phyloP scores from a whole-genome alignment of 2,888 invertebrate genomes.

The Tetragonisca angustula region DNA sequence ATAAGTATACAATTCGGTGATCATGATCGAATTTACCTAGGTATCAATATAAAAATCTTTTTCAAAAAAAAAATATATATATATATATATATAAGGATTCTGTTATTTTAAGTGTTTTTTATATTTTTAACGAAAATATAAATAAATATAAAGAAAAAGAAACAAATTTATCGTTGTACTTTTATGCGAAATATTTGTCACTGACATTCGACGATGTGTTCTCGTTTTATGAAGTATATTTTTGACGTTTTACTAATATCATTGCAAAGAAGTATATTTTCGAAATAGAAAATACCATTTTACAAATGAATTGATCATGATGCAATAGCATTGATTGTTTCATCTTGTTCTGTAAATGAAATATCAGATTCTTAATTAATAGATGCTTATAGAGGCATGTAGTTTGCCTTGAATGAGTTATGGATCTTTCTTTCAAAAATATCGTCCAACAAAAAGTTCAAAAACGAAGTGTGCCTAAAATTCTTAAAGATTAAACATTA shows the following conservation, averaged over 20 bases:
- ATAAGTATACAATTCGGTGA: background rate
- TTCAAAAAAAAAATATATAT: too few species aligned
- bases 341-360: slow-evolving; percentile 61
- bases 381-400: slow-evolving; percentile 45
- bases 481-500: background rate
- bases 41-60: background rate
- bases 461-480: background rate
- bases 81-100: background rate
- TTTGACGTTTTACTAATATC: background rate
- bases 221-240: background rate
- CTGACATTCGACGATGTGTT: background rate
- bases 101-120: background rate
- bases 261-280: background rate
- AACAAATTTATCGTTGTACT: background rate
- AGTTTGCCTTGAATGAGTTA: slow-evolving; percentile 61
- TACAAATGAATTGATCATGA: slow-evolving; percentile 48
- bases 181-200: background rate
- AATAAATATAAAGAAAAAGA: background rate
- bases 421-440: slow-evolving; percentile 54
- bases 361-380: slow-evolving; percentile 60
- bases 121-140: background rate
- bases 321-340: slow-evolving; percentile 65
- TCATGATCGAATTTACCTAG: background rate
- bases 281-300: slow-evolving; percentile 11
- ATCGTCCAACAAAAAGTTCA: slow-evolving; percentile 10